Percentiles rank a stretch among this genome's conserved stretches.
These are phyloP conservation scores for Protonibea diacanthus DNA, from an alignment of 2,797 vertebrate genomes.

Conservation along the genomic window DNA sequence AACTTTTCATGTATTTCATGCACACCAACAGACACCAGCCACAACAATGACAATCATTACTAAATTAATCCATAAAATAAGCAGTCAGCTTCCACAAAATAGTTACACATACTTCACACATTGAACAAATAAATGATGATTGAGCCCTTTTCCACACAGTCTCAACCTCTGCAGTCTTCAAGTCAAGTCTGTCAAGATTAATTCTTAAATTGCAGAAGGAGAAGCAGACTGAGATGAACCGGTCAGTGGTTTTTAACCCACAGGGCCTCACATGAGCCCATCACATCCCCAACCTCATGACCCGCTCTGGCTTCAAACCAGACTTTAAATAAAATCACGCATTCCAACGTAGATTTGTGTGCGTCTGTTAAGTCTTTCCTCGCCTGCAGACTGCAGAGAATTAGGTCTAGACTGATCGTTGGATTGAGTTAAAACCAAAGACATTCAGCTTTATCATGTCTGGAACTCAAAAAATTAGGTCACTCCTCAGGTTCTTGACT, in stretches of 20 bases:
- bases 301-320: conserved; percentile 6
- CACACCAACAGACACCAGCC: too few species aligned
- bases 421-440: conserved; percentile 42
- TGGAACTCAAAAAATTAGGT: conserved; percentile 53
- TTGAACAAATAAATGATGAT: too few species aligned
- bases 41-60: too few species aligned
- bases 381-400: conserved; percentile 25
- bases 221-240: not conserved
- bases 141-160: too few species aligned
- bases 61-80: too few species aligned
- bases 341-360: conserved; percentile 9
- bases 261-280: conserved; percentile 5
- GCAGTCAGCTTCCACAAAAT: too few species aligned
- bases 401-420: conserved; percentile 16
- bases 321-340: conserved; percentile 2
- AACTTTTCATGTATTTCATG: too few species aligned
- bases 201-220: not conserved
- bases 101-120: too few species aligned
- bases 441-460: conserved; percentile 44
- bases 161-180: too few species aligned
- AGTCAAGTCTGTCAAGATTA: too few species aligned
- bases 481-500: conserved; percentile 37
- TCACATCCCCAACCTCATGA: conserved; percentile 27
- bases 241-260: conserved; percentile 13
- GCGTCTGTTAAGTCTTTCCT: not conserved